Evolutionary conservation across 2,113 vertebrate species (phyloP).

Genomic region (Oplegnathus fasciatus): DNA sequence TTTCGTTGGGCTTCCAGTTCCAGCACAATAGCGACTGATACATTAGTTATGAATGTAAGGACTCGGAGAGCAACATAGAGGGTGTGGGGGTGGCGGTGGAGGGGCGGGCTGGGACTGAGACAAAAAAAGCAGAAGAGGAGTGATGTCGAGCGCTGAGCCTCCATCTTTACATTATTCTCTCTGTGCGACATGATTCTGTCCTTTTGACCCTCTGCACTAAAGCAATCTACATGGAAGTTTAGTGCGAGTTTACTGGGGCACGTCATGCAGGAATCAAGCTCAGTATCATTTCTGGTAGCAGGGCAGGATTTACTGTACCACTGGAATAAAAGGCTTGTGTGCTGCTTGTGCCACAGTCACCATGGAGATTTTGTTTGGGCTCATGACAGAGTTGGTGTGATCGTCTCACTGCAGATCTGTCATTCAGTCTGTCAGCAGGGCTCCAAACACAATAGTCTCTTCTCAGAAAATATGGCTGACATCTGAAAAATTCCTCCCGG

Average conservation of each 20-base stretch:
- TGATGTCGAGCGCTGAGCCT: neutral
- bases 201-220: conserved; percentile 12
- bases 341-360: conserved; percentile 52
- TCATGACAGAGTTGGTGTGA: conserved; percentile 57
- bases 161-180: conserved; percentile 3
- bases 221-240: conserved; percentile 26
- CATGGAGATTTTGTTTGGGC: conserved; percentile 75
- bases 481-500: conserved; percentile 60
- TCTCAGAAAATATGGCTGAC: conserved; percentile 64
- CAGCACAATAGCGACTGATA: conserved; percentile 46
- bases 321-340: conserved; percentile 29
- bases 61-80: neutral
- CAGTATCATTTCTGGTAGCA: neutral
- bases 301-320: conserved; percentile 11
- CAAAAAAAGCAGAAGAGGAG: neutral
- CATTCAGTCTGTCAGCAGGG: conserved; percentile 68
- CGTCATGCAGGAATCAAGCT: neutral
- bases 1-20: conserved; percentile 41
- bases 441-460: conserved; percentile 62
- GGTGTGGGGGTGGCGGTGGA: neutral
- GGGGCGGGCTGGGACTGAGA: neutral
- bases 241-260: conserved; percentile 23
- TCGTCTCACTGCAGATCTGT: conserved; percentile 68
- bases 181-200: neutral
- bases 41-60: conserved; percentile 56